Evolutionary conservation across 53 echinoderm and acorn worm genomes (phyloP).

Genomic region (Arbacia lixula): DNA sequence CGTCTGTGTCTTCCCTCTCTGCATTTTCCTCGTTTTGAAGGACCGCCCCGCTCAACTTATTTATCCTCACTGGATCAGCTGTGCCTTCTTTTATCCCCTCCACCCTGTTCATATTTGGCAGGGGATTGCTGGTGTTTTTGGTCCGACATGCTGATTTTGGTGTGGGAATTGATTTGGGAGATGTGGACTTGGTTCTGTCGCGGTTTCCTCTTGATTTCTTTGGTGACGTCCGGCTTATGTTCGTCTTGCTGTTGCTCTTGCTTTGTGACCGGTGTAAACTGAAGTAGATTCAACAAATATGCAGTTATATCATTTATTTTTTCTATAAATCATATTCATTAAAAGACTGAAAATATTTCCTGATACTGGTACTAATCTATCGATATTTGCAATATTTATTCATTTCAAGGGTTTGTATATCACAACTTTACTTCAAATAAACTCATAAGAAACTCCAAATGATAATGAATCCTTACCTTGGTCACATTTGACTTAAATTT

Average conservation of each 20-base stretch:
- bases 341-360: too few species aligned
- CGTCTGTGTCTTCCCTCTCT: constrained; percentile 43
- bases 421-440: too few species aligned
- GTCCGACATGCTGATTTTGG: background rate
- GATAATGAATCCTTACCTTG: too few species aligned
- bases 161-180: constrained; percentile 25
- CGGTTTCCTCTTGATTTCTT: constrained; percentile 13
- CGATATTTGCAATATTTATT: too few species aligned
- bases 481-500: too few species aligned
- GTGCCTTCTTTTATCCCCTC: background rate
- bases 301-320: too few species aligned
- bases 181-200: constrained; percentile 9
- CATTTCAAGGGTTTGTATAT: too few species aligned
- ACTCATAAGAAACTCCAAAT: too few species aligned
- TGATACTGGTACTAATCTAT: too few species aligned
- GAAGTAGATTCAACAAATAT: too few species aligned
- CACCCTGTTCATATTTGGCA: background rate
- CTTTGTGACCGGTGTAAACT: constrained; percentile 45
- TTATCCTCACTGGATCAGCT: background rate
- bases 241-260: constrained; percentile 1
- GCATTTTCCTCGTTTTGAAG: constrained; percentile 30
- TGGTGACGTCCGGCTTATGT: constrained; percentile 6
- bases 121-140: background rate
- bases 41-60: constrained; percentile 3
- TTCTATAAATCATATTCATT: too few species aligned